Evolutionary conservation across 2,113 vertebrate genomes (phyloP), one percentile per base, ranked within the genome.

Genomic region (Fulmarus glacialis): DNA sequence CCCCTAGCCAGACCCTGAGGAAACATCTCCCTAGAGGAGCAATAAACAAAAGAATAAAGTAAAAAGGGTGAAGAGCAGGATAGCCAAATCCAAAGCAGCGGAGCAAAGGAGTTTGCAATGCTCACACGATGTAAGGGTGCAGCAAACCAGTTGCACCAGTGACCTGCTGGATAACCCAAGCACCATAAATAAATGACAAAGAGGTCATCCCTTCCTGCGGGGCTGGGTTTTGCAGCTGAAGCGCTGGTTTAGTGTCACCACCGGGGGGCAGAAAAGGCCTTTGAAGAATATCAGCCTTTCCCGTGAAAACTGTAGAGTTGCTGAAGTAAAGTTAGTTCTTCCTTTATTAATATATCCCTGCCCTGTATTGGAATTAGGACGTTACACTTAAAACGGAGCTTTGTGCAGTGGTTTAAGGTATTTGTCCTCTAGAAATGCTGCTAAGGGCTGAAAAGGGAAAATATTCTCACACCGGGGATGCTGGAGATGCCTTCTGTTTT

Each of bases 261-360:
- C 97, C 58, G 97, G 98, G 94, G 96, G 98, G 98, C 98, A 98
- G 98, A 87, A 96, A 92, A 95, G 97, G 82, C 86, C 96, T 96
- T 97, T 93, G 90, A 48, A 97, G 93, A 75, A 15, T 40, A n/a
- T 30, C 48, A 21, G 50, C n/a, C 3, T 27, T 53, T 7, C 38
- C 42, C 70, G 0, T 32, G 56, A 22, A 53, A 45, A 1, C 42
- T 1, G 50, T 13, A 0, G 24, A 6, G 1, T 4, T 3, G 53
- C 34, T 4, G 43, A 27, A 50, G 78, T 2, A 2, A 8, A 19
- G 4, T 1, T 56, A 58, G 30, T 34, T 82, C 73, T 56, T 9
- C 56, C 19, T 15, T 55, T 40, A 50, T 22, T 9, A 3, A 26
- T 16, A 2, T 0, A 34, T 45, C 36, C 21, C 86, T 79, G 68